Conservation (phyloP, 1,140 invertebrate genomes). For the Phocides pigmalion region DNA sequence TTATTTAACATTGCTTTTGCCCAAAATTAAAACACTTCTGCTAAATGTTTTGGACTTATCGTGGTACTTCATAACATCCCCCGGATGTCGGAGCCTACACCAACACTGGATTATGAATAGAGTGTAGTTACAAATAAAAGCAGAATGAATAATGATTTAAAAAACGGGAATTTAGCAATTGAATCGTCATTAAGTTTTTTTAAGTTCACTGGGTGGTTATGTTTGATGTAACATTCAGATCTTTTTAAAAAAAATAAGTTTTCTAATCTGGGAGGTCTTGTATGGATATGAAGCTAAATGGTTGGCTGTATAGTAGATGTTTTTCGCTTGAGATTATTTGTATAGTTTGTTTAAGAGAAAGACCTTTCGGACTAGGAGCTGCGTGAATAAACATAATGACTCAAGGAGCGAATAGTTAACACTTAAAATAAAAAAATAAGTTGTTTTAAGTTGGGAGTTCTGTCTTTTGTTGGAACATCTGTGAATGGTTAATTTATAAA, state of each 20-base stretch:
- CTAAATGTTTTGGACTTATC: no score
- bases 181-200: constrained; percentile 45
- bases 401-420: constrained; percentile 60
- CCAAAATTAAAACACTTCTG: no score
- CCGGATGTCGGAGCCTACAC: no score
- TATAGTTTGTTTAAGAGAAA: constrained; percentile 54
- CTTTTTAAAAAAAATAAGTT: not conserved
- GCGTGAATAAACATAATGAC: constrained; percentile 43
- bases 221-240: constrained; percentile 31
- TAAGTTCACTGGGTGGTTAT: constrained; percentile 47
- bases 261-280: constrained; percentile 46
- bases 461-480: constrained; percentile 29
- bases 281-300: constrained; percentile 55
- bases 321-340: constrained; percentile 67
- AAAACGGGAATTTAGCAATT: constrained; percentile 43
- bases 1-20: no score
- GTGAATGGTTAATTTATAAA: not conserved
- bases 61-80: no score
- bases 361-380: constrained; percentile 47
- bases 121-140: no score
- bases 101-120: no score
- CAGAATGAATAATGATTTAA: not conserved
- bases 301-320: constrained; percentile 75
- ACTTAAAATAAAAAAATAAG: constrained; percentile 74
- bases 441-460: constrained; percentile 57